Percentiles rank a stretch among this genome's conserved stretches.
Evolutionary conservation across 2,113 vertebrate species (phyloP).

Genomic region (Leptobrachium leishanense): DNA sequence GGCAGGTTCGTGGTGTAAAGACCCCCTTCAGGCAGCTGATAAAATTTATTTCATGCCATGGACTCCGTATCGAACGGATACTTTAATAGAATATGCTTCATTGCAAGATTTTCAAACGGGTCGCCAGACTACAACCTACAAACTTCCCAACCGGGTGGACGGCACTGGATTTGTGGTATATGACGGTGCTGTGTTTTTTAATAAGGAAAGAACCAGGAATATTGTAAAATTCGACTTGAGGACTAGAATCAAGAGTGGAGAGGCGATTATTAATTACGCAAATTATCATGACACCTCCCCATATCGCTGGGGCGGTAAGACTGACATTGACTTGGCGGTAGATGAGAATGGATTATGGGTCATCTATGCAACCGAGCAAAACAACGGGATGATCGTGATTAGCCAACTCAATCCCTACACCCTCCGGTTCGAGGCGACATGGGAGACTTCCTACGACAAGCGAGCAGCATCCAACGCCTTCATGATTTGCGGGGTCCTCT

Average conservation of each 20-base stretch:
- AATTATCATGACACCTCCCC: slow-evolving; percentile 99
- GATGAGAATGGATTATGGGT: slow-evolving; percentile 98
- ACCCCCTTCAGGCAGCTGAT: slow-evolving; percentile 96
- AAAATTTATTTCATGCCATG: slow-evolving; percentile 99
- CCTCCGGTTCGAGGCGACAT: slow-evolving; percentile 94
- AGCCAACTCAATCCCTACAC: slow-evolving; percentile 98
- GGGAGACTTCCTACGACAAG: slow-evolving; percentile 95
- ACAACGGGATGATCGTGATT: slow-evolving; percentile 98
- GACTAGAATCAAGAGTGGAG: slow-evolving; percentile 97
- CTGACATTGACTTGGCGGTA: slow-evolving; percentile 95
- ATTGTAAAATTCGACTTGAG: slow-evolving; percentile 98
- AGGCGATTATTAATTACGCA: slow-evolving; percentile 98
- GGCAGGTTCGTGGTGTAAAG: slow-evolving; percentile 99
- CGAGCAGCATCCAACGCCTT: slow-evolving; percentile 96
- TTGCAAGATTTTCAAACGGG: slow-evolving; percentile 93
- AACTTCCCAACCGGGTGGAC: slow-evolving; percentile 94
- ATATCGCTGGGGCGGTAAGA: slow-evolving; percentile 97
- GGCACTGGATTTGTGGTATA: slow-evolving; percentile 98
- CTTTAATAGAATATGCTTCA: slow-evolving; percentile 93
- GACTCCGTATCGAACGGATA: slow-evolving; percentile 97
- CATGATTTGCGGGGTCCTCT: slow-evolving; percentile 97
- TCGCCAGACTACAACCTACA: slow-evolving; percentile 92
- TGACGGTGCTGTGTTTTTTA: slow-evolving; percentile 97
- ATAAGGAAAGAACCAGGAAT: slow-evolving; percentile 97
- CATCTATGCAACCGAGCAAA: slow-evolving; percentile 97